Percentiles rank a stretch among this genome's conserved stretches.
Evolutionary conservation across 2,888 invertebrate genomes (phyloP).

Genomic region (Elysia crispata): DNA sequence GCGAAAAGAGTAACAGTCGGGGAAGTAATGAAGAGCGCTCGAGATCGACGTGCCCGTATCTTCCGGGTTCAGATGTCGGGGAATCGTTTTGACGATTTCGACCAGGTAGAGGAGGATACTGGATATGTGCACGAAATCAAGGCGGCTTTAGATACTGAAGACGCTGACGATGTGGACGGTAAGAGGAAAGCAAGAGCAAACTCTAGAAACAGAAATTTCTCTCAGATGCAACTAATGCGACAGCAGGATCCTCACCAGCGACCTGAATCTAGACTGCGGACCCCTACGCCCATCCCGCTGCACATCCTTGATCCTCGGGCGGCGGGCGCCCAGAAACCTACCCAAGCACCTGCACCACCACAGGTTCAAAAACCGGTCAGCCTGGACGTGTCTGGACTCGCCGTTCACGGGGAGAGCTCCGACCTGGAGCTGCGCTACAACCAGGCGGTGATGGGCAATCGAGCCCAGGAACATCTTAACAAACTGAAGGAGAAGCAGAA

Average conservation of each 20-base stretch:
- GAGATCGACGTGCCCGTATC: conserved; percentile 60
- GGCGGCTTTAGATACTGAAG: conserved; percentile 4
- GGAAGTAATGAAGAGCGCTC: conserved; percentile 62
- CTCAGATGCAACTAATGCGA: conserved; percentile 3
- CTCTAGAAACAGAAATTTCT: conserved; percentile 5
- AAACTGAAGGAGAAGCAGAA: background rate
- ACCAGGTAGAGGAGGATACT: conserved; percentile 44
- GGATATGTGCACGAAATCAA: conserved; percentile 31
- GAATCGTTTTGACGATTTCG: conserved; percentile 39
- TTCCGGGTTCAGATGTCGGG: conserved; percentile 58
- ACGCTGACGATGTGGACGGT: conserved; percentile 4
- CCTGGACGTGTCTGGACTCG: conserved; percentile 14
- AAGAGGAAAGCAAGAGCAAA: conserved; percentile 12
- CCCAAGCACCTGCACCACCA: no score
- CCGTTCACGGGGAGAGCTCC: conserved; percentile 17
- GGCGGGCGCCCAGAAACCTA: background rate
- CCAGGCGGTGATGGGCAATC: background rate
- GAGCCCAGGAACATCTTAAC: background rate
- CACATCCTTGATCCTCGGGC: conserved; percentile 19
- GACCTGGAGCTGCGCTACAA: conserved; percentile 27
- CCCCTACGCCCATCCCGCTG: conserved; percentile 28
- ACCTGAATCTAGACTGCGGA: conserved; percentile 17
- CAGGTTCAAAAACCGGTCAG: background rate
- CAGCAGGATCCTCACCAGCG: conserved; percentile 7
- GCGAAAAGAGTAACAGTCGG: conserved; percentile 62